Base-by-base conservation (phyloP, 1,140 invertebrate genomes). In the Drosophila bipectinata region DNA sequence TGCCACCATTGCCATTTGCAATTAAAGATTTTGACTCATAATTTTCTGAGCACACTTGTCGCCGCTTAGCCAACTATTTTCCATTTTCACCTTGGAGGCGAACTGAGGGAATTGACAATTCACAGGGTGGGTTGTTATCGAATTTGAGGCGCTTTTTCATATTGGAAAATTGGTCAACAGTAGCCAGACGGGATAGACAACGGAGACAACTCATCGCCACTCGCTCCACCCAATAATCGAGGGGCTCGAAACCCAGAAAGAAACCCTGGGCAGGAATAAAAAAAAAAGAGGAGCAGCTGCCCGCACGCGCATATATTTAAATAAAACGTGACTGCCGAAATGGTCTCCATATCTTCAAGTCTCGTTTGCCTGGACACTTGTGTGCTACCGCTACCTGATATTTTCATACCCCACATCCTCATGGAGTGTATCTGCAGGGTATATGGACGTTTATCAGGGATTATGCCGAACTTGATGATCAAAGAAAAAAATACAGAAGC, bases 301-400 rank as follows among this genome's bases (percentile, higher is more conserved):
- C 82, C 82, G 82, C 82, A 87, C 82, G 82, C 82, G 82, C 82
- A 87, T 84, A 89, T 84, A 89, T 90, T 90, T 90, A 87, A 90
- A 90, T 90, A 90, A 90, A 90, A 90, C 87, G 87, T 90, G 87
- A 90, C 87, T 90, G 49, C 79, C 47, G 72, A 79, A 90, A 84
- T 84, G 88, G 81, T 80, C 76, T 75, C 81, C 87, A 87, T 90
- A 90, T 90, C 87, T 90, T 60, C 76, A 49, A 12, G 39, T 26
- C 67, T 90, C 83, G 80, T 77, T 81, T 41, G 48, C 66, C 68
- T 67, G 83, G 83, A 90, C 89, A 90, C 80, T 90, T 90, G 89
- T 90, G 75, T 87, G 61, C 21, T 72, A 77, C 66, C 67, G 83
- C 83, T 88, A 88, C 83, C 83, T 87, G 79, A 87, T 79, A 69